Percentiles rank a stretch among this genome's conserved stretches.
These are phyloP conservation scores for Sander vitreus DNA, from an alignment of 2,113 vertebrate species.

Conservation along the genomic window DNA sequence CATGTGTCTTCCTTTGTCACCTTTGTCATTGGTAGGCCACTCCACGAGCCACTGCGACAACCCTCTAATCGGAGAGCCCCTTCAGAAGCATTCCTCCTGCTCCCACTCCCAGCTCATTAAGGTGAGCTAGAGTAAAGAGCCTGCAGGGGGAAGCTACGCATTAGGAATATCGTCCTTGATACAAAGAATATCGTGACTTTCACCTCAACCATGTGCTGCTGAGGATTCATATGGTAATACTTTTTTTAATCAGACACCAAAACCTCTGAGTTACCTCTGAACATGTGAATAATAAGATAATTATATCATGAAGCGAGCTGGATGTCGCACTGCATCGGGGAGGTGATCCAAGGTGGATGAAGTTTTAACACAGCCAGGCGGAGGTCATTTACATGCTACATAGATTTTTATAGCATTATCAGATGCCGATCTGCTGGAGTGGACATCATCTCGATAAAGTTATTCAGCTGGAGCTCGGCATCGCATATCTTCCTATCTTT, in stretches of 20 bases:
- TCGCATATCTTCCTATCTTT: neutral
- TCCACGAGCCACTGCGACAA: slow-evolving; percentile 58
- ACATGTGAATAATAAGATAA: slow-evolving; percentile 64
- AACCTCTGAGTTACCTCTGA: slow-evolving; percentile 46
- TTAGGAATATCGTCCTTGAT: slow-evolving; percentile 74
- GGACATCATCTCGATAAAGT: slow-evolving; percentile 39
- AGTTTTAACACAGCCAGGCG: slow-evolving; percentile 41
- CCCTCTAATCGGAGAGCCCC: slow-evolving; percentile 61
- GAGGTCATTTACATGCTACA: slow-evolving; percentile 49
- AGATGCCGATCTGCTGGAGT: slow-evolving; percentile 34
- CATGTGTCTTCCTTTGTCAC: slow-evolving; percentile 56
- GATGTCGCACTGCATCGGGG: slow-evolving; percentile 14
- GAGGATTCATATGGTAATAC: slow-evolving; percentile 63
- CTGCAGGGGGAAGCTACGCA: slow-evolving; percentile 61
- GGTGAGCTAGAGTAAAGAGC: slow-evolving; percentile 63
- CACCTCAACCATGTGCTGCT: slow-evolving; percentile 46
- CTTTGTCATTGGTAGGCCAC: slow-evolving; percentile 62
- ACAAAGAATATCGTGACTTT: slow-evolving; percentile 73
- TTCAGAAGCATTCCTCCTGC: slow-evolving; percentile 54
- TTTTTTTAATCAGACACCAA: slow-evolving; percentile 58
- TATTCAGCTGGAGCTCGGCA: slow-evolving; percentile 10
- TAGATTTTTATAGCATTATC: slow-evolving; percentile 55
- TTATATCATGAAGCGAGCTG: slow-evolving; percentile 32
- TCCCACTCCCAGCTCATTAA: slow-evolving; percentile 65
- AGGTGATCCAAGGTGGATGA: slow-evolving; percentile 59